Evolutionary conservation across 2,113 vertebrate species (phyloP).

Genomic region (Ciconia maguari): DNA sequence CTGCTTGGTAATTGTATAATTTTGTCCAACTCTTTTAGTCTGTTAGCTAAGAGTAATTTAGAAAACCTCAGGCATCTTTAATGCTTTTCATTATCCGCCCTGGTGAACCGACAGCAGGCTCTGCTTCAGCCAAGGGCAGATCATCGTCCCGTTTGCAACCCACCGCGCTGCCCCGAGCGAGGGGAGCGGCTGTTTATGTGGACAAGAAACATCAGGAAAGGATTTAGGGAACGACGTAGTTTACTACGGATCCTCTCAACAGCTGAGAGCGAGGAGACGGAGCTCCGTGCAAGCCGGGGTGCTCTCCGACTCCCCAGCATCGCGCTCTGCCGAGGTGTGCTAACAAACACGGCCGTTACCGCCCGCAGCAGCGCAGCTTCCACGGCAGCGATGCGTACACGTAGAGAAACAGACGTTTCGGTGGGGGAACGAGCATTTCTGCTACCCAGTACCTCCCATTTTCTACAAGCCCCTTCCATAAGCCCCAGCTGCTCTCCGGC

Average conservation of each 20-base stretch:
- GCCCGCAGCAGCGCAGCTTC: too few relatives aligned
- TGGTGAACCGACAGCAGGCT: not conserved
- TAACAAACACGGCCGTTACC: accelerated
- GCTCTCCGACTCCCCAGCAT: not conserved
- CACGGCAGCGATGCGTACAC: accelerated
- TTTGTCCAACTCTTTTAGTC: not conserved
- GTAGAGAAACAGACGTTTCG: accelerated
- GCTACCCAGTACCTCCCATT: not conserved
- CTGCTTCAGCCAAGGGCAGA: not conserved
- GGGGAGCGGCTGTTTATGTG: not conserved
- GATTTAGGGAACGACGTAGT: not conserved
- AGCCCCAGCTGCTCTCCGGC: not conserved
- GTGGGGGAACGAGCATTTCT: not conserved
- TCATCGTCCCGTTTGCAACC: accelerated
- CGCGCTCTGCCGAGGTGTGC: accelerated
- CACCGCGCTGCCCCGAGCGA: accelerated
- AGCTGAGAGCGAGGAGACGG: accelerated
- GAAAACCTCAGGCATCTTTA: not conserved
- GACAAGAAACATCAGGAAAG: not conserved
- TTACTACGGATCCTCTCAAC: not conserved
- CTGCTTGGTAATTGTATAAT: not conserved
- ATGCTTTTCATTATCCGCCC: not conserved
- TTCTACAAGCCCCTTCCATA: accelerated
- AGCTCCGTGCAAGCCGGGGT: not conserved
- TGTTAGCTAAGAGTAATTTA: not conserved